A percentile compares a stretch with the other conserved stretches of the same genome.
phyloP scores from a whole-genome alignment of 2,797 vertebrate genomes.

The Pseudochirops cupreus region DNA sequence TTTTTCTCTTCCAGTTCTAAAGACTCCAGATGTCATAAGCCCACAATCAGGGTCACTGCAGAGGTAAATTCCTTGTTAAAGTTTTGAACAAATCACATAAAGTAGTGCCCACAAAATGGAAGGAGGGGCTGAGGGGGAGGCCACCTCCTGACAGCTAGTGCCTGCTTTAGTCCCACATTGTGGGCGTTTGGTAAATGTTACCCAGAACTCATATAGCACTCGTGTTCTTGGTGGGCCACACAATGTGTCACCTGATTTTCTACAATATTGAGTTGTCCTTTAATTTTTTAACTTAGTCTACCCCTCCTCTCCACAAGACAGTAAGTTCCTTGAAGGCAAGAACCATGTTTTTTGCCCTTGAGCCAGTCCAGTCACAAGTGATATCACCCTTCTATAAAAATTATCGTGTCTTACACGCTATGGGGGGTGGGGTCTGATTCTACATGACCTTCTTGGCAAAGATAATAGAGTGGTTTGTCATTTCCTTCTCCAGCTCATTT shows the following conservation, averaged over 20 bases:
- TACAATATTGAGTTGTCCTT: neutral
- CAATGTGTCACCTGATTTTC: neutral
- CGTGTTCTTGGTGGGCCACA: conserved; percentile 1
- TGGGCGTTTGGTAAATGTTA: conserved; percentile 60
- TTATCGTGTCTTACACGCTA: neutral
- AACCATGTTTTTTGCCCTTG: neutral
- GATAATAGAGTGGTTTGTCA: neutral
- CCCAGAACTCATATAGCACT: conserved; percentile 8
- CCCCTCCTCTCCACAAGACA: neutral
- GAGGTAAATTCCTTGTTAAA: conserved; percentile 34
- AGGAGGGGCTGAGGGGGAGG: conserved; percentile 65
- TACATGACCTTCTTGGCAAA: neutral
- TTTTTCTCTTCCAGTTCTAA: conserved; percentile 46
- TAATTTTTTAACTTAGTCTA: neutral
- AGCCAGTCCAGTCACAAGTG: neutral
- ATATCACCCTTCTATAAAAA: neutral
- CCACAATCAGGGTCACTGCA: conserved; percentile 56
- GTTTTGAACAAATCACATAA: conserved; percentile 44
- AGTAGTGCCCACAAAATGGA: conserved; percentile 16
- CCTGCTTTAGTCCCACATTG: conserved; percentile 24
- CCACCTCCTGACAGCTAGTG: conserved; percentile 38
- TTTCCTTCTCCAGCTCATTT: neutral
- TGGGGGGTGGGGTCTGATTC: neutral
- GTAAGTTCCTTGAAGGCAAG: neutral
- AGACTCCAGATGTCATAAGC: conserved; percentile 53